Evolutionary conservation across 2,797 vertebrate species (phyloP), one percentile per base, ranked within the genome.

Genomic region (Helostoma temminkii): DNA sequence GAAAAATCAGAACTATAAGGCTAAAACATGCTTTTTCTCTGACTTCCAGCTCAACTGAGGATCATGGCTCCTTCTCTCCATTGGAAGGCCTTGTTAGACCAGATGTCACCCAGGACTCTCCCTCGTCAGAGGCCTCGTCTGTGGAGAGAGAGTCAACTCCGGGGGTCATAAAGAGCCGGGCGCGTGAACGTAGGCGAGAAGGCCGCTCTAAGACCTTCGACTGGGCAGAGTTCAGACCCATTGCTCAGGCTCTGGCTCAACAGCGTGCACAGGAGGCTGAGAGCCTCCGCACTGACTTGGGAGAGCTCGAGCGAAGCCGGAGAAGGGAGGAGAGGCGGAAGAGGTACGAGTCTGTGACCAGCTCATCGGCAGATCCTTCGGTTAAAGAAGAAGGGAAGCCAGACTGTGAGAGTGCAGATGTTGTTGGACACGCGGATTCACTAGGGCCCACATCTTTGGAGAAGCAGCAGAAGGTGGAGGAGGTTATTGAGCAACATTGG

Each of bases 121-220:
- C 76, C 6, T 93, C 92, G 18, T 94, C 94, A 0, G 94, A 93
- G 63, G 86, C 93, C 10, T 93, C 91, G 0, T 94, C 93, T 0
- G 89, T 81, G n/a, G 95, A 94, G 56, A 91, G 90, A 57, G 93
- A 94, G 50, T 75, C 86, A 0, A 64, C 83, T 12, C 18, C 73
- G 0, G 90, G 90, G 3, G 48, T 84, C 59, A 68, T 83, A 41
- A 94, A 93, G 83, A 95, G 95, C 78, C 82, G 95, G 10, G 94
- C 90, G 0, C 87, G 92, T 0, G 94, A 95, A 25, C 92, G 95
- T 5, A 80, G 94, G 30, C 86, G 94, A 26, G 94, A 95, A 54
- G 95, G 94, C 10, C 91, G 94, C 22, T 95, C 94, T 1, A 95
- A 95, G 87, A 95, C 95, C 0, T 95, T 95, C 0, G 95, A 95